Percentiles rank a stretch among this genome's conserved stretches.
These are phyloP conservation scores for Ellobium chinense DNA, from an alignment of 2,888 invertebrate species.

Conservation along the genomic window DNA sequence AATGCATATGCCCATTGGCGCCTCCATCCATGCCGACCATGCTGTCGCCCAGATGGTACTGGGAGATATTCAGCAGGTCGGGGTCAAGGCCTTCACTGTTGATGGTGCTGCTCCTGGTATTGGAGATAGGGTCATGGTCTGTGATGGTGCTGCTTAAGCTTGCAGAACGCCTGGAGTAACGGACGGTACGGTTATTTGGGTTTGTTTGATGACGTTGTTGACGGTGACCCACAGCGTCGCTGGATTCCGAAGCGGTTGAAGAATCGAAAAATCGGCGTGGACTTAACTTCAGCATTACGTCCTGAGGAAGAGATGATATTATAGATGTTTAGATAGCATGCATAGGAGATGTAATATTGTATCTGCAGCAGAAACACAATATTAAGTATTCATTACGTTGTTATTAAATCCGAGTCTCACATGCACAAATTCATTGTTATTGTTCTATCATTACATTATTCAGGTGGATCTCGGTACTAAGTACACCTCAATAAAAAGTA, in stretches of 20 bases:
- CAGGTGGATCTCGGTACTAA: too few relatives aligned
- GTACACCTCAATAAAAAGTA: too few relatives aligned
- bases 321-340: too few relatives aligned
- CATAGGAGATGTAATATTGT: too few relatives aligned
- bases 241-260: neutral
- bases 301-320: neutral
- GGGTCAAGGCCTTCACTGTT: neutral
- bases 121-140: neutral
- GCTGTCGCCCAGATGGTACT: neutral
- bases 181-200: neutral
- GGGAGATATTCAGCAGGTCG: neutral
- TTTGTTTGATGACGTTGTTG: neutral
- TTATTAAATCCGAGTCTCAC: too few relatives aligned
- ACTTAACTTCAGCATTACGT: neutral
- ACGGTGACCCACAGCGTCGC: neutral
- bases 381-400: too few relatives aligned
- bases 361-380: too few relatives aligned
- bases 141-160: neutral
- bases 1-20: conserved; percentile 12
- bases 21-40: neutral
- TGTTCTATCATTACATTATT: too few relatives aligned
- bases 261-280: neutral
- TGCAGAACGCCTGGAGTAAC: neutral
- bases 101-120: neutral
- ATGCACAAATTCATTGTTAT: too few relatives aligned